Evolutionary conservation across 92 coral and sea anemone genomes (phyloP).

Genomic region (Siderastrea radians): DNA sequence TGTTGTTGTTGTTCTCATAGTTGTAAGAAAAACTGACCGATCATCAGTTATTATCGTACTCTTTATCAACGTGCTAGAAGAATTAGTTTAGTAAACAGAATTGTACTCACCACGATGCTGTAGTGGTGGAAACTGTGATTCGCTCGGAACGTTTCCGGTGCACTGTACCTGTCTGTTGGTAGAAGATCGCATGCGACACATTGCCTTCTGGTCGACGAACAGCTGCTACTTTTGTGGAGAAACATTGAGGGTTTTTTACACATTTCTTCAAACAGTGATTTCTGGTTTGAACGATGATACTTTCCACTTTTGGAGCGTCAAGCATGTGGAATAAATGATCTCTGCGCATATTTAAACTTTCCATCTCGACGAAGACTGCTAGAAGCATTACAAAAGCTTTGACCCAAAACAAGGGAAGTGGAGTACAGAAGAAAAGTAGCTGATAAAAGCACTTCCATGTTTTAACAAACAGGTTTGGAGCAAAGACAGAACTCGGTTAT

Average conservation of each 20-base stretch:
- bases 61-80: too few species aligned
- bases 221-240: constrained; percentile 6
- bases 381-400: background rate
- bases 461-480: too few species aligned
- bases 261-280: background rate
- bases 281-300: background rate
- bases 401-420: background rate
- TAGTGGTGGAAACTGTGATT: constrained; percentile 15
- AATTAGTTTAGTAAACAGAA: too few species aligned
- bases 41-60: too few species aligned
- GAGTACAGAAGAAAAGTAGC: background rate
- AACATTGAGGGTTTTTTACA: background rate
- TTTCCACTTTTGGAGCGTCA: background rate
- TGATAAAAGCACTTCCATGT: too few species aligned
- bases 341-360: background rate
- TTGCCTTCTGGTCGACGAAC: background rate
- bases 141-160: background rate
- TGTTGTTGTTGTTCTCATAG: too few species aligned
- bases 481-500: too few species aligned
- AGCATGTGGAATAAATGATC: constrained; percentile 1
- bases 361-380: background rate
- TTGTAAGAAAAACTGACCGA: too few species aligned
- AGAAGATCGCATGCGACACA: background rate
- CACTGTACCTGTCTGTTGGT: constrained; percentile 15
- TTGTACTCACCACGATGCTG: background rate